Evolutionary conservation across 2,797 vertebrate genomes (phyloP), one percentile per base, ranked within the genome.

Genomic region (Rallus crepitans): DNA sequence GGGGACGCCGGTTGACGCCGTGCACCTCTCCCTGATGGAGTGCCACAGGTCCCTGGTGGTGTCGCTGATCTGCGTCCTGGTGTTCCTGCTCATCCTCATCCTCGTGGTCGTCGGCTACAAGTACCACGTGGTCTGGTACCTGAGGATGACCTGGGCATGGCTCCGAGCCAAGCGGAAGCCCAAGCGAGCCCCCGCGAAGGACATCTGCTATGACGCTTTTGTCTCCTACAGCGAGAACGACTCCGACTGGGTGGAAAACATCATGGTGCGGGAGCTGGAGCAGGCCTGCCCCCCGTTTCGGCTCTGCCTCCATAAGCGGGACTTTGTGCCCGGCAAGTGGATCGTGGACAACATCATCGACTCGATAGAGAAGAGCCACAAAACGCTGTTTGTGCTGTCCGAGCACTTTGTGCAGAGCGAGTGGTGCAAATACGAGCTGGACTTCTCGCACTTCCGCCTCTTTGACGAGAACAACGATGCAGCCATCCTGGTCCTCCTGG

Each of bases 341-440:
- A 99, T 99, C 3, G 96, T 99, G 55, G 99, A 99, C 97, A 99
- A 99, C 92, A 99, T 99, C 93, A 98, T 99, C 1, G 98, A 98
- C 76, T 98, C 97, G 91, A 99, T 99, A 4, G 99, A 99, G 87
- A 98, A 96, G 91, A 99, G 99, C 93, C 97, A 94, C 48, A 98
- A 98, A 15, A 98, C 98, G 1, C 84, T 99, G 69, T 99, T 99
- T 48, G 92, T 99, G 93, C 98, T 99, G 12, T 99, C 99, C 0
- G 97, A 98, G 85, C 98, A 98, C 92, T 99, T 99, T 37, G 98
- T 99, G 68, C 97, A 82, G 87, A 99, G 98, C 0, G 99, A 99
- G 87, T 99, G 99, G 99, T 99, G 99, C 95, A 98, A 98, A 42
- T 99, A 99, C 1, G 99, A 99, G 82, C 97, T 99, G 93, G 99